phyloP scores from a whole-genome alignment of 2,888 invertebrate species.

The Drosophila paucipuncta region DNA sequence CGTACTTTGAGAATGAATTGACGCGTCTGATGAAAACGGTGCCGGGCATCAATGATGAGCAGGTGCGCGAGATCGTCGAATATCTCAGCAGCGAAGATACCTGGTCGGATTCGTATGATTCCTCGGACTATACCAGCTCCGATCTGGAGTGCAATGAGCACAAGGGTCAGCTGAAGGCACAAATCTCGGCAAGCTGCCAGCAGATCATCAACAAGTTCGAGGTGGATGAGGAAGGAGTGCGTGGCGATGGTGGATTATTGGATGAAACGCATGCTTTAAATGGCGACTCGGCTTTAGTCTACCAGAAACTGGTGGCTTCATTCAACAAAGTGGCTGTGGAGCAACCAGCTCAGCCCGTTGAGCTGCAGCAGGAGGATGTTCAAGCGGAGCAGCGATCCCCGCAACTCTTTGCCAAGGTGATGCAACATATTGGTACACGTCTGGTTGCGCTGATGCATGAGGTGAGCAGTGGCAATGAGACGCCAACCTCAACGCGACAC shows the following conservation, averaged over 20 bases:
- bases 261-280: slow-evolving; percentile 86
- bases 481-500: slow-evolving; percentile 87
- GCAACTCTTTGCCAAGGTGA: slow-evolving; percentile 94
- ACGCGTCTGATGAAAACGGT: slow-evolving; percentile 97
- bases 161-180: slow-evolving; percentile 91
- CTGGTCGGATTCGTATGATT: slow-evolving; percentile 97
- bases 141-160: slow-evolving; percentile 90
- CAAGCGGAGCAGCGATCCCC: slow-evolving; percentile 89
- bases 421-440: slow-evolving; percentile 95
- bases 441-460: slow-evolving; percentile 96
- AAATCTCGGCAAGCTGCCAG: slow-evolving; percentile 94
- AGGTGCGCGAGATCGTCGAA: slow-evolving; percentile 96
- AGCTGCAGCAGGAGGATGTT: slow-evolving; percentile 84
- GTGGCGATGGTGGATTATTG: slow-evolving; percentile 86
- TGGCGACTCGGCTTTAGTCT: slow-evolving; percentile 94
- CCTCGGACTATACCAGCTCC: slow-evolving; percentile 95
- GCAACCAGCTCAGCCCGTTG: slow-evolving; percentile 58
- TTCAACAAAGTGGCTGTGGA: slow-evolving; percentile 88
- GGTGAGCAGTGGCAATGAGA: slow-evolving; percentile 90
- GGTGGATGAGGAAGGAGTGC: slow-evolving; percentile 87
- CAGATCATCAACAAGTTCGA: slow-evolving; percentile 95
- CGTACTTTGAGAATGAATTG: slow-evolving; percentile 95
- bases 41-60: slow-evolving; percentile 95
- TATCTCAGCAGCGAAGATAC: slow-evolving; percentile 96
- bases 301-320: slow-evolving; percentile 93